Conservation (phyloP, 2,797 vertebrate genomes). For the Leptoclinus maculatus region DNA sequence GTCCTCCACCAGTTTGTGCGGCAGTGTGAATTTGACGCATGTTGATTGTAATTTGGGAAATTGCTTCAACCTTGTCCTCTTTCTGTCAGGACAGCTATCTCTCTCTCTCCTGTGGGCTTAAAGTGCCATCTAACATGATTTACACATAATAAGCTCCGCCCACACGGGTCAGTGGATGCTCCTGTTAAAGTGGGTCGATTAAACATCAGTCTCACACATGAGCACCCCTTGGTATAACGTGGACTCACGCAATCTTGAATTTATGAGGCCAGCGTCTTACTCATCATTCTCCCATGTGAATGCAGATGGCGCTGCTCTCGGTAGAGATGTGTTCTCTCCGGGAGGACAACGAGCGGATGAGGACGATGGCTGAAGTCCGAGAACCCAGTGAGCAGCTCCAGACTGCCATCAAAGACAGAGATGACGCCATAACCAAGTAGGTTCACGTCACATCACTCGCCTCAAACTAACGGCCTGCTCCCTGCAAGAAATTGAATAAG, state of each 20-base stretch:
- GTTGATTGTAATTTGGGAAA: constrained; percentile 28
- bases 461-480: background rate
- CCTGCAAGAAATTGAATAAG: too few relatives aligned
- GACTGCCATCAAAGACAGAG: constrained; percentile 94
- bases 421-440: constrained; percentile 97
- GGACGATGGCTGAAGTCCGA: constrained; percentile 86
- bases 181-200: constrained; percentile 15
- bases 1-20: background rate
- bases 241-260: background rate
- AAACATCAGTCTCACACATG: constrained; percentile 3
- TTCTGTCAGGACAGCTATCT: too few relatives aligned
- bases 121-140: constrained; percentile 12
- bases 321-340: constrained; percentile 91
- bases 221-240: background rate
- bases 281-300: constrained; percentile 10
- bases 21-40: background rate
- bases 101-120: background rate
- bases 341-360: constrained; percentile 90
- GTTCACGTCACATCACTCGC: background rate
- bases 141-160: constrained; percentile 16
- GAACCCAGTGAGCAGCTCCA: constrained; percentile 92
- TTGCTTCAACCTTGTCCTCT: background rate
- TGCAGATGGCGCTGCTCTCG: constrained; percentile 92
- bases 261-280: background rate
- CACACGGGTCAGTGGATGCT: background rate